Base-by-base conservation (phyloP, 1,140 invertebrate genomes). In the Teleopsis dalmanni region DNA sequence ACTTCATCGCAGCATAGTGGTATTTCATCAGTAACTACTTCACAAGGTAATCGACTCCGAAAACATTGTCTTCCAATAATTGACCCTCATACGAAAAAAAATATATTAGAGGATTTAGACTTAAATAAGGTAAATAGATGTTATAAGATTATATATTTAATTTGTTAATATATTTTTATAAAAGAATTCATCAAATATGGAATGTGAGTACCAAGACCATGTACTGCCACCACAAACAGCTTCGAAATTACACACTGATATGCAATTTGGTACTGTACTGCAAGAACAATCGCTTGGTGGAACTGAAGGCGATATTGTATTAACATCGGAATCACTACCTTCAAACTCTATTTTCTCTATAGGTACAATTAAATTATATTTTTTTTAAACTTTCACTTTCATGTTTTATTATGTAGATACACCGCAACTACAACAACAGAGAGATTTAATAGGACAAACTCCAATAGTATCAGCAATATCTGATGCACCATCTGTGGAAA, bases 401-500 rank as follows among this genome's bases (percentile, higher is more conserved):
- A n/a, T n/a, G n/a, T n/a, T n/a, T n/a, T n/a, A 51, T 33, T 52
- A 60, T 26, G 8, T 16, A 37, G 50, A 36, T 10, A 42, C n/a
- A n/a, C n/a, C n/a, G n/a, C n/a, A n/a, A n/a, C n/a, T 50, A 13
- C n/a, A 34, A 29, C 33, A 50, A 50, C 16, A 44, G 31, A 52
- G 31, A 31, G 55, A 45, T 19, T 16, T 53, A 11, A 14, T 31
- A 19, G 16, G 16, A 1, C 58, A 55, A 38, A 68, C 65, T 1
- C 65, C 65, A 31, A 52, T 68, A 4, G 65, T 68, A 27, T 68
- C 65, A 8, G 65, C 65, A 6, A 68, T 59, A 55, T 56, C 65
- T 19, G 65, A 68, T 54, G 65, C 62, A 5, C 65, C 65, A 38
- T 68, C 65, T 8, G 65, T 68, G 16, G 65, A 68, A 62, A 68